Evolutionary conservation across 2,113 vertebrate genomes (phyloP), one percentile per base, ranked within the genome.

Genomic region (Dinomys branickii): DNA sequence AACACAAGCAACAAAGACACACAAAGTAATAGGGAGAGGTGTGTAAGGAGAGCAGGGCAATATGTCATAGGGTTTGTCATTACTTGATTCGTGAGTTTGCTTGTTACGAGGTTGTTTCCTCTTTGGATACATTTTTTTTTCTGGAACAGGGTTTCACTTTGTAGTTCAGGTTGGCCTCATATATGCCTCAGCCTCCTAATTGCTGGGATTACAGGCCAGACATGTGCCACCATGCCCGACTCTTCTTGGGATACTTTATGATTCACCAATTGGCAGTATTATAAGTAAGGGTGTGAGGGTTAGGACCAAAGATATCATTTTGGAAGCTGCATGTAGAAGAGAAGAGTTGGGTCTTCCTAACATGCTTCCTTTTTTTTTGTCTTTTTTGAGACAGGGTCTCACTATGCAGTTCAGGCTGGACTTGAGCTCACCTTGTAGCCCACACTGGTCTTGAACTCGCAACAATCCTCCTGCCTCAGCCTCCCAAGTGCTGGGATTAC

Each of bases 91-190:
- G 19, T 38, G 61, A 65, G 33, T 38, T 63, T 94, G 58, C 61
- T 93, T 86, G 26, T 52, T 77, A 84, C 67, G 67, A 83, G 41
- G 38, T 84, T 83, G 35, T 91, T 78, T 88, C 67, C 44, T 92
- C 84, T 61, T 82, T 50, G 16, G 52, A 91, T 67, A 50, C 10
- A 9, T 44, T 14, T 44, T 26, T 28, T 73, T 73, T 67, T 67
- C 47, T 75, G 22, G 38, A 44, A 75, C 26, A 47, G 38, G 5
- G 26, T 77, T 41, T 77, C 44, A 30, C 12, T 77, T 7, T 28
- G 41, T 28, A 47, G 24, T 28, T 75, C 41, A 44, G 41, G 41
- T 41, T 28, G 41, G 73, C 73, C 41, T 75, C 24, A 44, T 44
- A 14, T 41, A 44, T 80, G 47, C 30, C 16, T 80, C 77, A 52